Evolutionary conservation across 2,113 vertebrate species (phyloP).

Genomic region (Eupsittula cactorum): DNA sequence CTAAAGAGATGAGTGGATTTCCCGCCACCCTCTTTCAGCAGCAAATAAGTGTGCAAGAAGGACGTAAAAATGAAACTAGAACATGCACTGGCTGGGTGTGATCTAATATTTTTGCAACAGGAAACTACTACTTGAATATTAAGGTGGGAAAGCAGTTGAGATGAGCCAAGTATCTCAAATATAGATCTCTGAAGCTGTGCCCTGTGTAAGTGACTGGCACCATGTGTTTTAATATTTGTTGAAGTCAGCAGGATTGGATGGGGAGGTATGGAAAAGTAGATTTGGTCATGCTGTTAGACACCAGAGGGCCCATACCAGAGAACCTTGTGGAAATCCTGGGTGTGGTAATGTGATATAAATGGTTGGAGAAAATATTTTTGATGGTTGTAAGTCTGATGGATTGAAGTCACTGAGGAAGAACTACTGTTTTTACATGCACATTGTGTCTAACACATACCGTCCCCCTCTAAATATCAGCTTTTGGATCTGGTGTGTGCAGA

Average conservation of each 20-base stretch:
- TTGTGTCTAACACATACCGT: neutral
- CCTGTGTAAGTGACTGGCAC: neutral
- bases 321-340: neutral
- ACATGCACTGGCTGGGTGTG: constrained; percentile 6
- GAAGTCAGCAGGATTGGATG: neutral
- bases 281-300: neutral
- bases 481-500: neutral
- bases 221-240: neutral
- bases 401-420: neutral
- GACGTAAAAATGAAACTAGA: constrained; percentile 39
- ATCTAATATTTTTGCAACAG: neutral
- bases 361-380: neutral
- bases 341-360: neutral
- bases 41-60: neutral
- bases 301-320: neutral
- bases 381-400: neutral
- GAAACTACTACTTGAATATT: neutral
- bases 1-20: neutral
- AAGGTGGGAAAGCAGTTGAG: neutral
- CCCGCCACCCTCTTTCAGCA: neutral
- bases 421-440: fast-evolving
- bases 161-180: neutral
- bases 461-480: neutral
- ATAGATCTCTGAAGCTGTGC: neutral
- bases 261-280: neutral